Conservation (phyloP, 2,797 vertebrate species). For the Lacerta bilineata region DNA sequence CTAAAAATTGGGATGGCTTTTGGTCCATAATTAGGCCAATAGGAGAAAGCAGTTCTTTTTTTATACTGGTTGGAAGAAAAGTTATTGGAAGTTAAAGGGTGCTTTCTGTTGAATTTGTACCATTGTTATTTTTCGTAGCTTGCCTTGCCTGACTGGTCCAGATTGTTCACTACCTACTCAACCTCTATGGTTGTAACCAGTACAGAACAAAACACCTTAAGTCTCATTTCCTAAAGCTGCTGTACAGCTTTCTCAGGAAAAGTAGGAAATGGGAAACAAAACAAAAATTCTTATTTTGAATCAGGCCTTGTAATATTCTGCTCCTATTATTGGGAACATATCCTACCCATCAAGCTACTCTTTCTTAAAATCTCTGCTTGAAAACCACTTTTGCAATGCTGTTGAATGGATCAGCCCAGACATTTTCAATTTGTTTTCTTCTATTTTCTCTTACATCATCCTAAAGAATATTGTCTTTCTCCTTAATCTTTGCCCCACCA, state of each 20-base stretch:
- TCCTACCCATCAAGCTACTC: not conserved
- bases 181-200: not conserved
- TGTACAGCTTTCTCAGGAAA: not conserved
- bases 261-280: not conserved
- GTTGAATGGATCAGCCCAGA: not conserved
- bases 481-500: not conserved
- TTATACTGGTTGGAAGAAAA: not conserved
- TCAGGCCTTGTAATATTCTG: not conserved
- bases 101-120: not conserved
- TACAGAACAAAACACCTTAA: not conserved
- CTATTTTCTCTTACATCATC: not conserved
- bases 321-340: not conserved
- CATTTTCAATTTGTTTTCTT: not conserved
- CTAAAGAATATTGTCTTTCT: not conserved
- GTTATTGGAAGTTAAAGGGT: not conserved
- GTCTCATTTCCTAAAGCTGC: not conserved
- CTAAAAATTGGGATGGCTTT: not conserved
- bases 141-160: not conserved
- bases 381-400: not conserved
- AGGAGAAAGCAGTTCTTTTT: not conserved
- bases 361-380: not conserved
- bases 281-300: not conserved
- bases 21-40: not conserved
- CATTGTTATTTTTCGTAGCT: not conserved
- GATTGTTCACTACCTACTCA: not conserved